Conservation (phyloP, 2,797 vertebrate species). For the Enteromius treurensis region DNA sequence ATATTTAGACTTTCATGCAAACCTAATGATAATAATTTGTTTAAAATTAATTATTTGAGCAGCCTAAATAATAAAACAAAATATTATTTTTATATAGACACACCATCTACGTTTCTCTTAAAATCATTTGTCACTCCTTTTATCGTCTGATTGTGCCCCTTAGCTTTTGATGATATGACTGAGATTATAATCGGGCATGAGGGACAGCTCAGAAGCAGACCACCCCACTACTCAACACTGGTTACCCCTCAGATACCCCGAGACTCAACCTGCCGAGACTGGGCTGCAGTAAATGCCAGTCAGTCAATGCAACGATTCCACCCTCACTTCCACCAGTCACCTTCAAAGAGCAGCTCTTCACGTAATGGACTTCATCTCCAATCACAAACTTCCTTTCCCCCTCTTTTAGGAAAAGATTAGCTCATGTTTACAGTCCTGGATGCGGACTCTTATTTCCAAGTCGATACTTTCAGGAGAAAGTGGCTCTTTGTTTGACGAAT, state of each 20-base stretch:
- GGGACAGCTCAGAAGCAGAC: conserved; percentile 20
- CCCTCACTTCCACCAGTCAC: conserved; percentile 1
- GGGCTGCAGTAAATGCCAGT: neutral
- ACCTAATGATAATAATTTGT: neutral
- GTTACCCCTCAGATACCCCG: neutral
- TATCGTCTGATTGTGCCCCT: conserved; percentile 19
- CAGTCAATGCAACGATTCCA: neutral
- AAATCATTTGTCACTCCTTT: neutral
- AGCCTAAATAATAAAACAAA: neutral
- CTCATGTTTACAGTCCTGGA: conserved; percentile 41
- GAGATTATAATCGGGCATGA: conserved; percentile 37
- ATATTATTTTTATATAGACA: neutral
- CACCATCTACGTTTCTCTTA: neutral
- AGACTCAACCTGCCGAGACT: neutral
- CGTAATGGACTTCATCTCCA: conserved; percentile 37
- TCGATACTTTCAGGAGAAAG: conserved; percentile 34
- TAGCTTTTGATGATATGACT: conserved; percentile 20
- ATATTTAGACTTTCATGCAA: neutral
- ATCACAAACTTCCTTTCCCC: conserved; percentile 23
- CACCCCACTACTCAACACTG: neutral
- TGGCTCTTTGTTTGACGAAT: conserved; percentile 39
- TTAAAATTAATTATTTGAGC: neutral
- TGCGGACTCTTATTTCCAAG: conserved; percentile 43
- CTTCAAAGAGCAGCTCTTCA: conserved; percentile 5
- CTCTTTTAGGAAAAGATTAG: conserved; percentile 48